Evolutionary conservation across 2,888 invertebrate genomes (phyloP).

Genomic region (Plutella xylostella): DNA sequence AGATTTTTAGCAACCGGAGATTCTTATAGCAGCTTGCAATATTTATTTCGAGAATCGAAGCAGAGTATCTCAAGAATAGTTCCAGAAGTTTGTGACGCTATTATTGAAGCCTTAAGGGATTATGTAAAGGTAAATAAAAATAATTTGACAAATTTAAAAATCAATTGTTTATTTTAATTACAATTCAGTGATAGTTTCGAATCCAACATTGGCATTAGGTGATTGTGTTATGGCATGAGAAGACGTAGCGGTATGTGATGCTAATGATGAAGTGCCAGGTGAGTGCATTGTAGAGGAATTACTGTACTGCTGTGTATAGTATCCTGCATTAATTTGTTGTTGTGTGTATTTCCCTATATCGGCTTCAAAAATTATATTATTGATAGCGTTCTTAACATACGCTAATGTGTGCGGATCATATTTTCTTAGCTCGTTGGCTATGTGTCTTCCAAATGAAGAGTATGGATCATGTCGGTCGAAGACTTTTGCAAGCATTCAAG

Average conservation of each 20-base stretch:
- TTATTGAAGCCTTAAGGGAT: not conserved
- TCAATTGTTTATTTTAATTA: slow-evolving; percentile 7
- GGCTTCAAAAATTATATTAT: slow-evolving; percentile 11
- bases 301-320: slow-evolving; percentile 13
- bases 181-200: slow-evolving; percentile 10
- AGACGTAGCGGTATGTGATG: slow-evolving; percentile 1
- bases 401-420: slow-evolving; percentile 10
- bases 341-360: slow-evolving; percentile 3
- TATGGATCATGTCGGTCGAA: slow-evolving; percentile 6
- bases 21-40: slow-evolving; percentile 2
- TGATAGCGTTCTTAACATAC: slow-evolving; percentile 10
- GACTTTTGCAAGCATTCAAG: slow-evolving; percentile 11
- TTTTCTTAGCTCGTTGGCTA: slow-evolving; percentile 9
- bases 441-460: slow-evolving; percentile 4
- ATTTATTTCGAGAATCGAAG: not conserved
- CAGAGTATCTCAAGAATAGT: slow-evolving; percentile 3
- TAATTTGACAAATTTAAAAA: not conserved
- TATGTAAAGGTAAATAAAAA: slow-evolving; percentile 3
- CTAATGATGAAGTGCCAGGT: not conserved
- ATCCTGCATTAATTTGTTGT: slow-evolving; percentile 11
- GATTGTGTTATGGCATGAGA: not conserved
- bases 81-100: slow-evolving; percentile 3
- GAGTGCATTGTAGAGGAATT: not conserved
- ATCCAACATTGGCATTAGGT: not conserved
- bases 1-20: slow-evolving; percentile 4